Percentiles rank a stretch among this genome's conserved stretches.
Conservation (phyloP, 2,888 invertebrate genomes). For the Entomobrya multifasciata region DNA sequence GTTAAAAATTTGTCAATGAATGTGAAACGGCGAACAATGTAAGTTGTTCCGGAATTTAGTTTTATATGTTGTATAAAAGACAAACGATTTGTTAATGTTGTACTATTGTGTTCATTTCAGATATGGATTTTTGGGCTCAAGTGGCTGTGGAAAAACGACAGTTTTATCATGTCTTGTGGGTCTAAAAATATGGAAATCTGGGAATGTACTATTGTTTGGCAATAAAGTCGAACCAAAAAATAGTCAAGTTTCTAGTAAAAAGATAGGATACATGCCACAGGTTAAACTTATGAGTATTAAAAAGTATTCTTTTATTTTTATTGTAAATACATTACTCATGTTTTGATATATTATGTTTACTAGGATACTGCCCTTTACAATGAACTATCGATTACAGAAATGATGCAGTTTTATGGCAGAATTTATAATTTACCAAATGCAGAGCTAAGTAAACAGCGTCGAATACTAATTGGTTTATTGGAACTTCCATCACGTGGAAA, state of each 20-base stretch:
- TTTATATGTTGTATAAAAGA: too few relatives aligned
- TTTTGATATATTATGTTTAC: not conserved
- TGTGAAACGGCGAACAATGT: slow-evolving; percentile 45
- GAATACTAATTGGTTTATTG: slow-evolving; percentile 45
- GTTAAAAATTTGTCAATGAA: not conserved
- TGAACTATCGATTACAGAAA: slow-evolving; percentile 68
- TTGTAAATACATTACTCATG: not conserved
- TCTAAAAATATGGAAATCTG: slow-evolving; percentile 80
- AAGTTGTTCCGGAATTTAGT: too few relatives aligned
- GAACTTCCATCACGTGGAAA: slow-evolving; percentile 34
- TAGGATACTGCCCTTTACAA: slow-evolving; percentile 71
- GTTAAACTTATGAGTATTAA: too few relatives aligned
- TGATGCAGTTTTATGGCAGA: slow-evolving; percentile 65
- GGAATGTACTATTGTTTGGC: slow-evolving; percentile 81
- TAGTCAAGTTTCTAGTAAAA: slow-evolving; percentile 81
- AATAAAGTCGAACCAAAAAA: slow-evolving; percentile 77
- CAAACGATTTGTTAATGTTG: too few relatives aligned
- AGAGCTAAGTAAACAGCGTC: slow-evolving; percentile 39
- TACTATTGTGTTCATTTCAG: too few relatives aligned
- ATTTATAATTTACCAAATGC: slow-evolving; percentile 65
- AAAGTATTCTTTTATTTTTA: not conserved
- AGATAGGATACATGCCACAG: slow-evolving; percentile 82
- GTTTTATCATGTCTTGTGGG: slow-evolving; percentile 80
- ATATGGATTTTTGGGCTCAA: slow-evolving; percentile 49
- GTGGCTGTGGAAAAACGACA: slow-evolving; percentile 81